These are phyloP conservation scores for Charadrius vociferus DNA, from an alignment of 2,113 vertebrate species.

Conservation along the genomic window DNA sequence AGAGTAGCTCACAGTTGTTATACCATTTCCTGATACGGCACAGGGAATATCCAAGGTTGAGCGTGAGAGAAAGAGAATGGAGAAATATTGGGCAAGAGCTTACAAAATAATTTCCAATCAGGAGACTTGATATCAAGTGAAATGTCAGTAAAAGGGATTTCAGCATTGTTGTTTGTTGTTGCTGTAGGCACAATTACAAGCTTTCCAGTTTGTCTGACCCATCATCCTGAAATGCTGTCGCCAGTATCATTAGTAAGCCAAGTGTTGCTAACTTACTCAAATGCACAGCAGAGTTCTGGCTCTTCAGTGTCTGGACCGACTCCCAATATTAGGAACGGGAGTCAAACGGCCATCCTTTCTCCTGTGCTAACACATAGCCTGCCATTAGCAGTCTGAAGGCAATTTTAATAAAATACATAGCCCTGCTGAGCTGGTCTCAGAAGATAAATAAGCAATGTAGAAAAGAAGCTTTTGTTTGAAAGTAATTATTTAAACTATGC, in stretches of 20 bases:
- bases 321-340: slow-evolving; percentile 67
- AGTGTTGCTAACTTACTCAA: slow-evolving; percentile 68
- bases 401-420: slow-evolving; percentile 80
- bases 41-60: background rate
- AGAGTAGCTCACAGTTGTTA: slow-evolving; percentile 23
- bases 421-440: slow-evolving; percentile 72
- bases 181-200: slow-evolving; percentile 33
- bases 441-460: slow-evolving; percentile 75
- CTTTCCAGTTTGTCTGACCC: slow-evolving; percentile 62
- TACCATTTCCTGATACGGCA: background rate
- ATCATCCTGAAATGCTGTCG: slow-evolving; percentile 53
- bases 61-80: background rate
- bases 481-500: slow-evolving; percentile 84
- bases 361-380: slow-evolving; percentile 62
- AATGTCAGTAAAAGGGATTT: slow-evolving; percentile 1
- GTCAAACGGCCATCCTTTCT: slow-evolving; percentile 68
- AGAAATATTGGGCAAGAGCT: background rate
- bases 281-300: slow-evolving; percentile 70
- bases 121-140: slow-evolving; percentile 11
- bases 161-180: background rate
- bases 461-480: slow-evolving; percentile 83
- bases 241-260: slow-evolving; percentile 57
- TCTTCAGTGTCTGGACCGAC: slow-evolving; percentile 67
- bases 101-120: background rate
- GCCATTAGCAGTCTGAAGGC: slow-evolving; percentile 78